Evolutionary conservation across 1,140 invertebrate species (phyloP).

Genomic region (Sipha flava): DNA sequence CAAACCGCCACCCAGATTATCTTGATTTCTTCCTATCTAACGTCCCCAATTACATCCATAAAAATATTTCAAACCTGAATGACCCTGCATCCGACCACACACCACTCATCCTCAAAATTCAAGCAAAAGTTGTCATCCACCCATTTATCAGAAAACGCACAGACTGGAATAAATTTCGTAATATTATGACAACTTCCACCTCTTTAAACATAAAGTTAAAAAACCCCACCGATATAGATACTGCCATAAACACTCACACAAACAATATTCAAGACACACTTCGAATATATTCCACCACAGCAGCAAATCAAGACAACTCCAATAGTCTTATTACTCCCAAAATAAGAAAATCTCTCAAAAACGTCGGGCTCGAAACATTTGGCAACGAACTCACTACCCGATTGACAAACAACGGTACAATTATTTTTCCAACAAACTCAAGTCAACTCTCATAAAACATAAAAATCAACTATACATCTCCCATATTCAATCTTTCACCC

Average conservation of each 20-base stretch:
- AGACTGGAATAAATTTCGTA: background rate
- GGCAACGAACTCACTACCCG: too few relatives aligned
- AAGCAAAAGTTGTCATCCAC: background rate
- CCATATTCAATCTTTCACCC: background rate
- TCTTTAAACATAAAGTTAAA: background rate
- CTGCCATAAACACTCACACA: background rate
- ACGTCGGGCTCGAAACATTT: background rate
- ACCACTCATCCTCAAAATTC: background rate
- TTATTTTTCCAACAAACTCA: background rate
- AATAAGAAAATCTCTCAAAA: background rate
- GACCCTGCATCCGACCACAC: constrained; percentile 33
- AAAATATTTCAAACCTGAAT: background rate
- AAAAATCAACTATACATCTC: background rate
- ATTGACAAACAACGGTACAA: background rate
- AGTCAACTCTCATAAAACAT: background rate
- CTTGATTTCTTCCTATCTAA: constrained; percentile 33
- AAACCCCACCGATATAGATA: background rate
- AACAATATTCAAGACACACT: background rate
- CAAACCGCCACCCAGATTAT: constrained; percentile 1
- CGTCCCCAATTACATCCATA: background rate
- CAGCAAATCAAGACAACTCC: background rate
- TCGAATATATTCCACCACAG: background rate
- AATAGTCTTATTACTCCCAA: background rate
- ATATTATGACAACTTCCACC: background rate
- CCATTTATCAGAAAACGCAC: background rate